Percentiles rank a stretch among this genome's conserved stretches.
phyloP scores from a whole-genome alignment of 2,113 vertebrate genomes.

The Ariopsis seemanni region DNA sequence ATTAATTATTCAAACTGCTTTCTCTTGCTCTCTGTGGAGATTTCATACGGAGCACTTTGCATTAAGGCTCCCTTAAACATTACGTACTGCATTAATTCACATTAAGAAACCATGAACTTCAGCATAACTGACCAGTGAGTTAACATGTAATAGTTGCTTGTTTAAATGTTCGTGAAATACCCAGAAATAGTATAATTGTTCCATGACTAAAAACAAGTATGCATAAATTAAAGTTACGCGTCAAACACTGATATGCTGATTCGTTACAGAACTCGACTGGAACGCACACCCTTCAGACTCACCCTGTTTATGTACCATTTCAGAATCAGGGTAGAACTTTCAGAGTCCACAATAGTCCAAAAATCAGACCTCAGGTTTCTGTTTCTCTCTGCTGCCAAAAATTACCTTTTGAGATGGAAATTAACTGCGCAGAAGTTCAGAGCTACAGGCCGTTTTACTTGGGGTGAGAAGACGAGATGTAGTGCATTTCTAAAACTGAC shows the following conservation, averaged over 20 bases:
- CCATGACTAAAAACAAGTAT: background rate
- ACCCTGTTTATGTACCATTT: no score
- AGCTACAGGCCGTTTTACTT: no score
- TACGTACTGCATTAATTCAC: background rate
- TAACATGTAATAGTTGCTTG: background rate
- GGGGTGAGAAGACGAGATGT: no score
- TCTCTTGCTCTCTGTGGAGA: background rate
- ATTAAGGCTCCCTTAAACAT: background rate
- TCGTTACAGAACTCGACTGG: background rate
- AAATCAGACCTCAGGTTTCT: no score
- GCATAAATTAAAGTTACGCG: background rate
- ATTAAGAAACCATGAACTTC: background rate
- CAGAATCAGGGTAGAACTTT: no score
- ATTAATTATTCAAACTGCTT: slow-evolving; percentile 11
- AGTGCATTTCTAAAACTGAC: no score
- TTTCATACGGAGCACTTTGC: background rate
- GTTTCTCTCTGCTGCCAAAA: no score
- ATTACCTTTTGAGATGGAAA: no score
- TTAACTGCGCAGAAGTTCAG: no score
- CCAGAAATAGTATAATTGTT: background rate
- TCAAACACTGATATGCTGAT: background rate
- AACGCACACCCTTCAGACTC: background rate
- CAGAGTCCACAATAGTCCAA: no score
- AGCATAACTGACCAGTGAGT: background rate
- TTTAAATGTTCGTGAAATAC: background rate